phyloP scores from a whole-genome alignment of 2,888 invertebrate species.

The Brenthis ino region DNA sequence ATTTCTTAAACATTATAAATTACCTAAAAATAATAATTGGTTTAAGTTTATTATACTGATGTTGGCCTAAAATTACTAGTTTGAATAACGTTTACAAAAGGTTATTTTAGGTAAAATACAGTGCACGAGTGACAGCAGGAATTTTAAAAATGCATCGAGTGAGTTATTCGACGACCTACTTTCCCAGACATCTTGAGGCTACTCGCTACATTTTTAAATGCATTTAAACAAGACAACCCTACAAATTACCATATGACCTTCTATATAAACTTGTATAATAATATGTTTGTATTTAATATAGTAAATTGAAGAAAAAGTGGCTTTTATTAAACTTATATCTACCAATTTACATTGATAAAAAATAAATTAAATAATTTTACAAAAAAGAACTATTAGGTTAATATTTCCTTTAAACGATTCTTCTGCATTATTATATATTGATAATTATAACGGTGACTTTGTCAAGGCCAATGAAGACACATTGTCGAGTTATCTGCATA shows the following conservation, averaged over 20 bases:
- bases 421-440: too few relatives aligned
- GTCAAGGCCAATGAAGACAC: too few relatives aligned
- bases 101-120: conserved; percentile 11
- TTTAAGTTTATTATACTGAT: too few relatives aligned
- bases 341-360: neutral
- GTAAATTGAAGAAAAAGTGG: conserved; percentile 3
- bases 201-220: conserved; percentile 35
- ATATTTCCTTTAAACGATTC: too few relatives aligned
- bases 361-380: too few relatives aligned
- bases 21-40: too few relatives aligned
- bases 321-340: conserved; percentile 9
- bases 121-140: conserved; percentile 1
- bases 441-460: too few relatives aligned
- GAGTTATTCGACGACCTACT: conserved; percentile 32
- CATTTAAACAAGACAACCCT: conserved; percentile 21
- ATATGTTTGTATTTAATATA: conserved; percentile 25
- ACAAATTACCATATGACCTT: conserved; percentile 4
- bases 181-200: conserved; percentile 30
- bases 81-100: neutral
- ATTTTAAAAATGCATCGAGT: conserved; percentile 38
- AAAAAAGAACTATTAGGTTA: too few relatives aligned
- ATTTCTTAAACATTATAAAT: too few relatives aligned
- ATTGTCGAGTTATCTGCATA: neutral
- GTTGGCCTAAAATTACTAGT: too few relatives aligned
- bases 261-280: neutral